Conservation (phyloP, 2,797 vertebrate species). For the Kryptolebias ocellatus region DNA sequence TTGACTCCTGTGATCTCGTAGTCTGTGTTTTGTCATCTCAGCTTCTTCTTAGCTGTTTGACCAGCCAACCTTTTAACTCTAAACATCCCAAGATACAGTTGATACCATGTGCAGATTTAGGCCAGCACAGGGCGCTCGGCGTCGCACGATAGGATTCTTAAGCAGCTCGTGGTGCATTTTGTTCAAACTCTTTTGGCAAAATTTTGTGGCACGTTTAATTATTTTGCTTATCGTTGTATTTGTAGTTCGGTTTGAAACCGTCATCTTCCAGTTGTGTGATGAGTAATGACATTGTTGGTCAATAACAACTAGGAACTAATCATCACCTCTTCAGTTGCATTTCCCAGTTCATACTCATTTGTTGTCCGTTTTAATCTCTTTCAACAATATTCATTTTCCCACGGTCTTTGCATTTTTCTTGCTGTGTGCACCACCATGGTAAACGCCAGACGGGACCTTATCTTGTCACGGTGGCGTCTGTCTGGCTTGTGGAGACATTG, state of each 20-base stretch:
- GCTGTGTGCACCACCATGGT: conserved; percentile 30
- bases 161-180: conserved; percentile 2
- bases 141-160: conserved; percentile 3
- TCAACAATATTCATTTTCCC: conserved; percentile 57
- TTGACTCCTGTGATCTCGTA: conserved; percentile 49
- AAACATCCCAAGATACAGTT: neutral
- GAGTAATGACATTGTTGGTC: conserved; percentile 18
- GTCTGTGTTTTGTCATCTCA: conserved; percentile 39
- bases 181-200: neutral
- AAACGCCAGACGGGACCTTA: conserved; percentile 41
- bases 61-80: conserved; percentile 4
- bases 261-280: conserved; percentile 27
- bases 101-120: conserved; percentile 4
- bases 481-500: conserved; percentile 42
- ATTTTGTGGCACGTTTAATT: neutral
- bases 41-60: conserved; percentile 18
- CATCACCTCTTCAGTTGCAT: conserved; percentile 32
- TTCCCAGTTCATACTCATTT: conserved; percentile 20
- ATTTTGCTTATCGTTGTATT: conserved; percentile 19
- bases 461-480: conserved; percentile 56
- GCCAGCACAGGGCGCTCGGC: neutral
- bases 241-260: conserved; percentile 28
- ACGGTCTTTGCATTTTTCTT: conserved; percentile 45
- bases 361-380: conserved; percentile 44
- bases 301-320: conserved; percentile 26